Evolutionary conservation across 2,113 vertebrate genomes (phyloP).

Genomic region (Corythornis madagascariensis): DNA sequence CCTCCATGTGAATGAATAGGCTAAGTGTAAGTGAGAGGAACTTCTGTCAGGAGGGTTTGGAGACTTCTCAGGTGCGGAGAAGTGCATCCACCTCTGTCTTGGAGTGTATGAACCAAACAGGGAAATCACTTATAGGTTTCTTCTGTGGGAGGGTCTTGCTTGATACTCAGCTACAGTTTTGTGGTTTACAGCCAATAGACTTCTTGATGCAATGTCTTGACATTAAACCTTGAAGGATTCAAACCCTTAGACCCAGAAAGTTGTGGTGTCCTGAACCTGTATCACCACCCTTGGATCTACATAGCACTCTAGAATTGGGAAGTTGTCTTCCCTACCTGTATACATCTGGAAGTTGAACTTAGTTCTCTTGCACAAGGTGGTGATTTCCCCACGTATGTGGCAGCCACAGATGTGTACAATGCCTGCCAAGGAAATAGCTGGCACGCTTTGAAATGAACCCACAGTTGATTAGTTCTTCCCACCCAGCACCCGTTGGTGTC

Average conservation of each 20-base stretch:
- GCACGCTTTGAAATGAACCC: background rate
- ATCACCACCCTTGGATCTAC: background rate
- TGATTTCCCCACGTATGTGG: fast-evolving
- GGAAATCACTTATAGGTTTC: background rate
- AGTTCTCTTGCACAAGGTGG: background rate
- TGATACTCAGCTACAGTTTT: background rate
- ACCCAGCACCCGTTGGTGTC: background rate
- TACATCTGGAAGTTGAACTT: background rate
- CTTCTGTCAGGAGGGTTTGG: background rate
- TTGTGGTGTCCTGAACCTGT: background rate
- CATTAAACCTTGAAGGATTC: background rate
- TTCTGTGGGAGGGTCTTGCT: background rate
- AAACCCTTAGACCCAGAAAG: background rate
- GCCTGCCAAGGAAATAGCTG: background rate
- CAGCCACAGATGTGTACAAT: background rate
- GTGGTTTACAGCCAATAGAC: background rate
- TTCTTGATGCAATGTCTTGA: background rate
- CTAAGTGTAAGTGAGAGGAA: fast-evolving
- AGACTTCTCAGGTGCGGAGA: background rate
- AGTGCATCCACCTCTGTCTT: background rate
- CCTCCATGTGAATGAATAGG: background rate
- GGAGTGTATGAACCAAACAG: background rate
- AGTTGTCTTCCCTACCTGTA: background rate
- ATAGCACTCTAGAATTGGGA: background rate
- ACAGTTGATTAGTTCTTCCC: background rate